Evolutionary conservation across 2,888 invertebrate genomes (phyloP).

Genomic region (Lordiphosa andalusiaca): DNA sequence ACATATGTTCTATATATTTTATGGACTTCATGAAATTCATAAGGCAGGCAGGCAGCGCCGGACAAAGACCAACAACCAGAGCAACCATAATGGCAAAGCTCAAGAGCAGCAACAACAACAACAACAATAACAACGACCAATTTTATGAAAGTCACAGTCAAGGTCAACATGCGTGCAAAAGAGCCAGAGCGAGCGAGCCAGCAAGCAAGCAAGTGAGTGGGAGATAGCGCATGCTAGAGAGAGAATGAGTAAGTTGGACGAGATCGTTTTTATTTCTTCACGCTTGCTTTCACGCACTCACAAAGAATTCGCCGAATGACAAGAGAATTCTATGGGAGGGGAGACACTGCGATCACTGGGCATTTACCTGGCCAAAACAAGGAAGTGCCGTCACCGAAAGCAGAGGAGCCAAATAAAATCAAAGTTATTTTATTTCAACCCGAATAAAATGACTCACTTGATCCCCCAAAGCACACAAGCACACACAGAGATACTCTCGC

Average conservation of each 20-base stretch:
- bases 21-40: conserved; percentile 45
- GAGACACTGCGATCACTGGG: conserved; percentile 8
- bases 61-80: conserved; percentile 25
- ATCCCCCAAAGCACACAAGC: conserved; percentile 42
- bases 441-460: conserved; percentile 67
- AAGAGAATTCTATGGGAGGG: background rate
- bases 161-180: conserved; percentile 74
- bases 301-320: too few relatives aligned
- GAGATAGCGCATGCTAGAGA: conserved; percentile 14
- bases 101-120: conserved; percentile 17
- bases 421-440: conserved; percentile 26
- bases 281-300: conserved; percentile 50
- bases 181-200: conserved; percentile 13
- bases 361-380: background rate
- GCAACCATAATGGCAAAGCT: conserved; percentile 25
- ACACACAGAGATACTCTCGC: conserved; percentile 23
- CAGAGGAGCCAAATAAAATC: conserved; percentile 29
- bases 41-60: conserved; percentile 27
- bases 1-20: conserved; percentile 12
- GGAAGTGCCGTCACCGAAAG: conserved; percentile 20
- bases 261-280: conserved; percentile 20
- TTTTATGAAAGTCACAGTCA: conserved; percentile 77
- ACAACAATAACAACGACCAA: conserved; percentile 47
- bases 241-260: conserved; percentile 31
- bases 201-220: conserved; percentile 20